Evolutionary conservation across 2,113 vertebrate genomes (phyloP).

Genomic region (Prunella himalayana): DNA sequence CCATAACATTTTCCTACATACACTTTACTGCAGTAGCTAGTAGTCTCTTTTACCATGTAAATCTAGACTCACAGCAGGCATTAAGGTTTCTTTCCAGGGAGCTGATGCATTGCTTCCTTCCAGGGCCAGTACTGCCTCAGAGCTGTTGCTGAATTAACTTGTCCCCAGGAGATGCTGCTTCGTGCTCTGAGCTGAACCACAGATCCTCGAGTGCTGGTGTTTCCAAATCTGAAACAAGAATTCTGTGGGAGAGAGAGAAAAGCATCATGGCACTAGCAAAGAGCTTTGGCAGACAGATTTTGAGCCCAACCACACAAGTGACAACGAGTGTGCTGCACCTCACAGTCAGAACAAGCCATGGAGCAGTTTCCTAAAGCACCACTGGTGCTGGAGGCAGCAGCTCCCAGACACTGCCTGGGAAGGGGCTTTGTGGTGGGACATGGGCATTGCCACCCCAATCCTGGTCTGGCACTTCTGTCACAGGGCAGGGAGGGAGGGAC

Average conservation of each 20-base stretch:
- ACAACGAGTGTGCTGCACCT: background rate
- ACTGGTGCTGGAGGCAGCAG: background rate
- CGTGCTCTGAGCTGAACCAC: background rate
- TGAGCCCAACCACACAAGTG: fast-evolving
- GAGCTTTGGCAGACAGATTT: background rate
- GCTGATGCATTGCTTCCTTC: background rate
- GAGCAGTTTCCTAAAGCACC: background rate
- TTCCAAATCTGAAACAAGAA: background rate
- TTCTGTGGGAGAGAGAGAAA: background rate
- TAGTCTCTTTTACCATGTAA: background rate
- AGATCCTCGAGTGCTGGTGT: fast-evolving
- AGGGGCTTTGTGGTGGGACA: fast-evolving
- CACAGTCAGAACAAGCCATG: fast-evolving
- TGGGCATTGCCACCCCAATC: background rate
- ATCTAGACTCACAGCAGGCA: background rate
- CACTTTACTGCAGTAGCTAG: background rate
- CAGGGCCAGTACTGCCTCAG: background rate
- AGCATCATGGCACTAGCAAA: background rate
- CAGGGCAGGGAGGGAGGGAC: background rate
- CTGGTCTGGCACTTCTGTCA: background rate
- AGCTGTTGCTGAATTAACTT: background rate
- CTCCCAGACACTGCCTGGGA: fast-evolving
- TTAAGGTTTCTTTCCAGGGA: background rate
- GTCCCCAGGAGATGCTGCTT: background rate
- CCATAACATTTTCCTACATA: background rate